Evolutionary conservation across 2,888 invertebrate species (phyloP), one percentile per base, ranked within the genome.

Genomic region (Horisme vitalbata): DNA sequence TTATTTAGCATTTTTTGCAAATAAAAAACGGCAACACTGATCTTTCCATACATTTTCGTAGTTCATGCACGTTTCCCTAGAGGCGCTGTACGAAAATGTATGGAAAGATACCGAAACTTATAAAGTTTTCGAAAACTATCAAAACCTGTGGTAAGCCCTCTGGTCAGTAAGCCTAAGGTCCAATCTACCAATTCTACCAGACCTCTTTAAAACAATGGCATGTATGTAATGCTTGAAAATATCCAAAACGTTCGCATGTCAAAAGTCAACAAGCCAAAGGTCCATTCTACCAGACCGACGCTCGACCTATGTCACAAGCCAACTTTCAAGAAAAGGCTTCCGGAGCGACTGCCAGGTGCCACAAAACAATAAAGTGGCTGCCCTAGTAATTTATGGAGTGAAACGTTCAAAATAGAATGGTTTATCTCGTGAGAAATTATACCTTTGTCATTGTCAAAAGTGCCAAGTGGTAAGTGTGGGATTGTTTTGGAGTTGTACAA

Each of bases 361-460:
- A 15, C 23, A 32, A 45, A 43, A 51, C 51, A 55, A 48, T 48
- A 39, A 45, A 39, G 32, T 28, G 32, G 8, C 20, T 14, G 9
- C 32, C 10, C 26, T 26, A 10, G 32, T 45, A 43, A 49, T 53
- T 49, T 49, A 48, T 48, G 37, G 24, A 45, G 26, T 13, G 32
- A 35, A 44, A 45, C 33, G 48, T 45, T 38, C 13, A 36, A 46
- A 43, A 53, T 45, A 45, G 20, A 41, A 46, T 46, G 41, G 53
- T 46, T 48, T 45, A 45, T 45, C 41, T 37, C 21, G 35, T 45
- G 38, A 48, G 34, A 48, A 45, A 48, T 49, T 18, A 49, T 49
- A 37, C 32, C 28, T 38, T 43, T 38, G 35, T 39, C 53, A 38
- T 43, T 46, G 46, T 52, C 46, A 52, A 46, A 52, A 44, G n/a